These are phyloP conservation scores for Taurulus bubalis DNA, from an alignment of 2,113 vertebrate species.

Conservation along the genomic window DNA sequence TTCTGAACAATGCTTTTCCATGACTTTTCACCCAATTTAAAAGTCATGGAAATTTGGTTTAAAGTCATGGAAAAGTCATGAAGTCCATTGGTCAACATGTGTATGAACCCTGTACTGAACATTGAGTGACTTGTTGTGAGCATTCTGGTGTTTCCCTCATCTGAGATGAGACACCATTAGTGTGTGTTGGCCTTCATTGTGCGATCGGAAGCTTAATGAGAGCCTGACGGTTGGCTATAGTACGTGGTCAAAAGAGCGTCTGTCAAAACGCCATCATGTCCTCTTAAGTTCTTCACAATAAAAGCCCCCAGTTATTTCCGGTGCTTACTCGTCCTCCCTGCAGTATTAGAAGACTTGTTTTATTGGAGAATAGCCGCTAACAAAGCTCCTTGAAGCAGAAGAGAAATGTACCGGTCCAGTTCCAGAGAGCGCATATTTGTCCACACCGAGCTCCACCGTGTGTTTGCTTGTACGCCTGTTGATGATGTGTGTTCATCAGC, in stretches of 20 bases:
- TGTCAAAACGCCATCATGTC: not conserved
- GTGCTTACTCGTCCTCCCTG: not conserved
- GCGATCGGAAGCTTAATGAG: no score
- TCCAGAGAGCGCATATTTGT: not conserved
- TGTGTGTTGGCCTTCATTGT: not conserved
- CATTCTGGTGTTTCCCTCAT: not conserved
- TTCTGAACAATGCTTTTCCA: no score
- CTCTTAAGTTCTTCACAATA: not conserved
- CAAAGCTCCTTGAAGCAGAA: not conserved
- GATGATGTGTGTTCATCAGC: not conserved
- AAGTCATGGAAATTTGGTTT: no score
- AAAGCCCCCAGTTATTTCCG: not conserved
- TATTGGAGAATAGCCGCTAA: not conserved
- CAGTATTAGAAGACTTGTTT: not conserved
- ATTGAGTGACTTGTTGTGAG: not conserved
- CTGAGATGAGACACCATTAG: not conserved
- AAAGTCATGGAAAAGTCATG: no score
- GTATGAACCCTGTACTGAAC: no score
- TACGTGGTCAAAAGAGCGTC: not conserved
- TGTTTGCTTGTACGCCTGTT: not conserved
- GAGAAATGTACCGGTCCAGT: not conserved
- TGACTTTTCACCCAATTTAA: no score
- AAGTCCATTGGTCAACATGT: no score
- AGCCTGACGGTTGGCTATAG: not conserved
- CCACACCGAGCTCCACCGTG: not conserved